Evolutionary conservation across 2,888 invertebrate species (phyloP).

Genomic region (Diabrotica balteata): DNA sequence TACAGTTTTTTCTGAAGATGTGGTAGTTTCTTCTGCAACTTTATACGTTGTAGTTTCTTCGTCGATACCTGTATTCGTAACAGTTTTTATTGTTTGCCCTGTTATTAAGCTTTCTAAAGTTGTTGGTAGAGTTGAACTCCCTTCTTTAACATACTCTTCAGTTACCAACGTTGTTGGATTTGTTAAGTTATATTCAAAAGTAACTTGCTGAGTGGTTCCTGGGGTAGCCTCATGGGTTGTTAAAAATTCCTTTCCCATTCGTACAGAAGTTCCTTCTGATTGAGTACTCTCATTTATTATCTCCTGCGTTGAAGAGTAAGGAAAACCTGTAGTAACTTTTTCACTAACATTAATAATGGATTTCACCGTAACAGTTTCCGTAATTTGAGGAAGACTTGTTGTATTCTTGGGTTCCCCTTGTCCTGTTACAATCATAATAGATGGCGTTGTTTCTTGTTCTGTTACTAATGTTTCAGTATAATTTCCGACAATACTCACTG

Average conservation of each 20-base stretch:
- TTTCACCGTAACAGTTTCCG: background rate
- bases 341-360: background rate
- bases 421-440: background rate
- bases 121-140: too few species aligned
- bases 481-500: too few species aligned
- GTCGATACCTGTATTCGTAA: background rate
- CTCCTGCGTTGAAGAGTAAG: background rate
- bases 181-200: too few species aligned
- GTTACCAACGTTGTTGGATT: too few species aligned
- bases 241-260: constrained; percentile 18
- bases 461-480: constrained; percentile 6
- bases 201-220: constrained; percentile 2
- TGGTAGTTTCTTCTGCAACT: background rate
- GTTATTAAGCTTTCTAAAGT: too few species aligned
- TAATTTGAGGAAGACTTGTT: constrained; percentile 5
- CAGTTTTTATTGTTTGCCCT: background rate
- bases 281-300: background rate
- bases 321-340: background rate
- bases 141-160: too few species aligned
- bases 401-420: background rate
- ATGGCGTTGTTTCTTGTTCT: background rate
- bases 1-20: too few species aligned
- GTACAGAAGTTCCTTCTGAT: constrained; percentile 2
- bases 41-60: too few species aligned
- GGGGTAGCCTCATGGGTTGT: background rate